Base-by-base conservation (phyloP, 1,140 invertebrate species). In the Drosophila fuyamai region DNA sequence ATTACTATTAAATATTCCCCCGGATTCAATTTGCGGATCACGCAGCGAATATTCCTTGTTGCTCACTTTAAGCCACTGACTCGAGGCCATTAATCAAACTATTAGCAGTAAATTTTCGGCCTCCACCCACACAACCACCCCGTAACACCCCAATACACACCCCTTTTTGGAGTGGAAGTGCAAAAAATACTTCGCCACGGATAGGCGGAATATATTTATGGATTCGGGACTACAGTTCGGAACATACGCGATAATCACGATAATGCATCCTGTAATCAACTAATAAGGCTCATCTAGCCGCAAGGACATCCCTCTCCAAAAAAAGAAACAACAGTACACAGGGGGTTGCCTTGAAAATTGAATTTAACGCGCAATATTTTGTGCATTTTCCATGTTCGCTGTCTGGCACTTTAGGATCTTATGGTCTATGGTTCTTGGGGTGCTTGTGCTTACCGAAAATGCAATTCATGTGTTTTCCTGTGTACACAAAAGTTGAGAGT, bases 251-350 rank as follows among this genome's bases (percentile, higher is more conserved):
- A 92, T 92, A 91, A 92, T 92, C 91, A 92, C 81, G 91, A 92
- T 92, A 92, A 92, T 92, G 91, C 81, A 90, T 91, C 83, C 85
- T 92, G 91, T 92, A 92, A 92, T 92, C 91, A 92, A 92, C 91
- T 92, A 92, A 92, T 92, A 92, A 91, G 83, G 90, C 85, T 85
- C 90, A 83, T 91, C 76, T 80, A 81, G 67, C 77, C 68, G 53
- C 80, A 77, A 80, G 65, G 59, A 76, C 83, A 80, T 70, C 62
- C 40, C 82, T 35, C 71, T 58, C 67, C 54, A 4, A 35, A 14
- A 14, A 35, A 12, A 16, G 27, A n/a, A n/a, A 13, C 0, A 53
- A 32, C 18, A 53, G 38, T 27, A 63, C 10, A 32, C 38, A 48
- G 70, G 62, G 81, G 76, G 68, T 71, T 71, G 79, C 29, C 68